phyloP scores from a whole-genome alignment of 2,113 vertebrate species.

The Numida meleagris region DNA sequence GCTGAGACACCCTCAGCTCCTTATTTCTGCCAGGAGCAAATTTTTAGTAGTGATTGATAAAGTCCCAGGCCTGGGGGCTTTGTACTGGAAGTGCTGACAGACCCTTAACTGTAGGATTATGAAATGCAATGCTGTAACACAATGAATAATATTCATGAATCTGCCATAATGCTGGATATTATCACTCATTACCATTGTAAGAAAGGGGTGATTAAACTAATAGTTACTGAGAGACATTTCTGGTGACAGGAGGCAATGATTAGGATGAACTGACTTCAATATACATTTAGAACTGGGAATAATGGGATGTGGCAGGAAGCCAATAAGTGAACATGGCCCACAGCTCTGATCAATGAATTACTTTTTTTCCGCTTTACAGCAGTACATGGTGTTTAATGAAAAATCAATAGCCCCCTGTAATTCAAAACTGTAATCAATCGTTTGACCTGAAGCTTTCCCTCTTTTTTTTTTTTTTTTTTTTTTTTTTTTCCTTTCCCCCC shows the following conservation, averaged over 20 bases:
- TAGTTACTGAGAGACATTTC: constrained; percentile 80
- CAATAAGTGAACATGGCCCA: constrained; percentile 86
- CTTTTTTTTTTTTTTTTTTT: neutral
- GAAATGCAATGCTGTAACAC: neutral
- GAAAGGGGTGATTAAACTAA: constrained; percentile 79
- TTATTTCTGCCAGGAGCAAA: constrained; percentile 20
- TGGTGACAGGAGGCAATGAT: constrained; percentile 82
- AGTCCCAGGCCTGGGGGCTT: neutral
- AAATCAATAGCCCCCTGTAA: constrained; percentile 91
- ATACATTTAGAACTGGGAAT: constrained; percentile 82
- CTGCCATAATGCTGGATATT: constrained; percentile 62
- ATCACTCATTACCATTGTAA: constrained; percentile 76
- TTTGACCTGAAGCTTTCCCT: constrained; percentile 79
- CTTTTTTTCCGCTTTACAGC: constrained; percentile 74
- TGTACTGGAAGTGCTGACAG: constrained; percentile 30
- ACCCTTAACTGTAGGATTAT: constrained; percentile 44
- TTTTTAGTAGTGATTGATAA: constrained; percentile 58
- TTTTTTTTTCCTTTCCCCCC: neutral
- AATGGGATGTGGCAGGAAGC: constrained; percentile 90
- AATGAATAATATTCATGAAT: constrained; percentile 61
- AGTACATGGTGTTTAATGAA: constrained; percentile 84
- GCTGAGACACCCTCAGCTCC: neutral
- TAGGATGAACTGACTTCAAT: constrained; percentile 82
- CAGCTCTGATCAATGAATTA: constrained; percentile 89
- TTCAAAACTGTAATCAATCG: constrained; percentile 79